Evolutionary conservation across 2,113 vertebrate genomes (phyloP).

Genomic region (Crypturellus undulatus): DNA sequence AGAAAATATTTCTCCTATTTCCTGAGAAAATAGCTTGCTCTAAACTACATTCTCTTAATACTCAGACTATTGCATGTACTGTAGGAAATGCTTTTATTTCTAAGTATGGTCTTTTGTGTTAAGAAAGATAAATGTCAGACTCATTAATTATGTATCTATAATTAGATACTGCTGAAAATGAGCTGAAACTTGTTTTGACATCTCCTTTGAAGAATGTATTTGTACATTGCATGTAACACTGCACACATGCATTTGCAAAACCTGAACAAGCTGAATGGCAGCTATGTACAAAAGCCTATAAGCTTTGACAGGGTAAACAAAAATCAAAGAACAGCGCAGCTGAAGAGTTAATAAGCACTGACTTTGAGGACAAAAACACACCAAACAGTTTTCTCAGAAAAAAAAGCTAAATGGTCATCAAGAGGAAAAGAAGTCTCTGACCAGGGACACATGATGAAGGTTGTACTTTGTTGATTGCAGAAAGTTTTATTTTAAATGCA

Average conservation of each 20-base stretch:
- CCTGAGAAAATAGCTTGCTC: background rate
- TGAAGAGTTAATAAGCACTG: slow-evolving; percentile 29
- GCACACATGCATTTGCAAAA: slow-evolving; percentile 63
- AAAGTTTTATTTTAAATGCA: slow-evolving; percentile 66
- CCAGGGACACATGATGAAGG: slow-evolving; percentile 55
- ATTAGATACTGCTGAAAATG: slow-evolving; percentile 67
- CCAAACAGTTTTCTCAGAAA: slow-evolving; percentile 31
- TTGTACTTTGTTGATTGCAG: slow-evolving; percentile 43
- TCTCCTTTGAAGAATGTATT: slow-evolving; percentile 72
- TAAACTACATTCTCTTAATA: slow-evolving; percentile 1
- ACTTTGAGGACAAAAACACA: slow-evolving; percentile 33
- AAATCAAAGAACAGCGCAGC: slow-evolving; percentile 37
- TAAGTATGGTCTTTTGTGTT: slow-evolving; percentile 60
- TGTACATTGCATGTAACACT: slow-evolving; percentile 62
- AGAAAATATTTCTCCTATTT: background rate
- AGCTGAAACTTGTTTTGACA: slow-evolving; percentile 74
- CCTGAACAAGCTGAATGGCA: slow-evolving; percentile 51
- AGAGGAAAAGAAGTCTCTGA: slow-evolving; percentile 51
- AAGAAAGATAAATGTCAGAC: slow-evolving; percentile 70
- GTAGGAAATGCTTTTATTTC: slow-evolving; percentile 32
- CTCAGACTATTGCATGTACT: background rate
- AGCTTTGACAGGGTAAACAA: slow-evolving; percentile 56
- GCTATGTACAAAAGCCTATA: slow-evolving; percentile 28
- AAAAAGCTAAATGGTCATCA: slow-evolving; percentile 46
- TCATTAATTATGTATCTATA: slow-evolving; percentile 74